Evolutionary conservation across 2,113 vertebrate genomes (phyloP).

Genomic region (Vimba vimba): DNA sequence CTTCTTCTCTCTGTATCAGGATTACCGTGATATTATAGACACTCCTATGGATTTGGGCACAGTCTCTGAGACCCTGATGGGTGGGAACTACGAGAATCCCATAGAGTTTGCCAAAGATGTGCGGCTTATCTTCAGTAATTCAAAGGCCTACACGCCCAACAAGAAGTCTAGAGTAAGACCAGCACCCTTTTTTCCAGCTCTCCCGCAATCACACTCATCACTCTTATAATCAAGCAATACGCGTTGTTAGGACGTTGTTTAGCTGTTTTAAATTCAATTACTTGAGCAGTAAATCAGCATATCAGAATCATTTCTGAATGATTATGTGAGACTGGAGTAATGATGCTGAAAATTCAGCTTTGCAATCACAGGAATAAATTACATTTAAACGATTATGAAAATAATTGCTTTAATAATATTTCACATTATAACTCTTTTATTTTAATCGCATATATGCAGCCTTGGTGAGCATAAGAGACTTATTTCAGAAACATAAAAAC

Average conservation of each 20-base stretch:
- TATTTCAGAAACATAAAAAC: too few relatives aligned
- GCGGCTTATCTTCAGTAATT: slow-evolving; percentile 96
- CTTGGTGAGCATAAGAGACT: too few relatives aligned
- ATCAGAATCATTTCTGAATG: neutral
- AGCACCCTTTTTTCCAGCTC: neutral
- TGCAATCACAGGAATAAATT: neutral
- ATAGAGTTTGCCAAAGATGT: slow-evolving; percentile 96
- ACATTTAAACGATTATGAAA: too few relatives aligned
- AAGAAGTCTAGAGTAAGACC: slow-evolving; percentile 93
- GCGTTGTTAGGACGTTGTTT: too few relatives aligned
- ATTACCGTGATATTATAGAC: slow-evolving; percentile 91
- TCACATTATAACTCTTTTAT: neutral
- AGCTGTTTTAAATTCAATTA: neutral
- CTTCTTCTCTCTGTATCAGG: slow-evolving; percentile 71
- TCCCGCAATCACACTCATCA: neutral
- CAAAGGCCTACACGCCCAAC: slow-evolving; percentile 97
- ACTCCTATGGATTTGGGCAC: slow-evolving; percentile 95
- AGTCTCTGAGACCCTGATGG: slow-evolving; percentile 89
- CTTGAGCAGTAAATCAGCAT: neutral
- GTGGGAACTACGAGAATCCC: slow-evolving; percentile 90
- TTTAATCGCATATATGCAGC: neutral
- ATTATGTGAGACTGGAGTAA: neutral
- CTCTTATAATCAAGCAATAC: too few relatives aligned
- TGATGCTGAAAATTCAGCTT: neutral
- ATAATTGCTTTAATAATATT: neutral